These are phyloP conservation scores for Ciconia stormi DNA, from an alignment of 2,113 vertebrate genomes.

Conservation along the genomic window DNA sequence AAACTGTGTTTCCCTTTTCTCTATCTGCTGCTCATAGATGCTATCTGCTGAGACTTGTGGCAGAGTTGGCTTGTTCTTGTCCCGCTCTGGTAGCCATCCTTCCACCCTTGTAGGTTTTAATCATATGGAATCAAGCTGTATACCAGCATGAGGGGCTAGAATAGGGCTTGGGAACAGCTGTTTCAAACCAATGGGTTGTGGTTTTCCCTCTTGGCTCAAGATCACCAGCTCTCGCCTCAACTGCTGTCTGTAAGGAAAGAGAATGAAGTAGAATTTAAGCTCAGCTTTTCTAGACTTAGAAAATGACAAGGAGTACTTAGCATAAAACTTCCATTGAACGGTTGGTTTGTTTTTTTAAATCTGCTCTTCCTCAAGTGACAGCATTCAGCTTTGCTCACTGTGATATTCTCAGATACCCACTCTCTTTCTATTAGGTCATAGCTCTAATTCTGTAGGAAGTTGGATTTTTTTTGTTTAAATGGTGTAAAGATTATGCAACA, in stretches of 20 bases:
- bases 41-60: not conserved
- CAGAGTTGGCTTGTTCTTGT: not conserved
- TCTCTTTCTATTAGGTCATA: not conserved
- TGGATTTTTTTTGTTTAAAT: not conserved
- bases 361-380: not conserved
- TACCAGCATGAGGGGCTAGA: not conserved
- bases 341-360: not conserved
- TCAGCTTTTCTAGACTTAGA: not conserved
- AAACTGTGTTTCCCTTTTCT: not conserved
- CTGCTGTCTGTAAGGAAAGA: not conserved
- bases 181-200: accelerated
- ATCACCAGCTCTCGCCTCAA: not conserved
- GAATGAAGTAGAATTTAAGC: not conserved
- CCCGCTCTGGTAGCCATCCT: not conserved
- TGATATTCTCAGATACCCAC: accelerated
- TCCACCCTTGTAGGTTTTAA: not conserved
- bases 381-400: not conserved
- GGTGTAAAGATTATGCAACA: not conserved
- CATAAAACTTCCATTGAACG: not conserved
- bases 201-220: not conserved
- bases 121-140: accelerated
- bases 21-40: not conserved
- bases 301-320: accelerated
- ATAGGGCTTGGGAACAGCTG: not conserved
- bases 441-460: not conserved